Base-by-base conservation (phyloP, 2,888 invertebrate species). In the Phragmatobia fuliginosa region DNA sequence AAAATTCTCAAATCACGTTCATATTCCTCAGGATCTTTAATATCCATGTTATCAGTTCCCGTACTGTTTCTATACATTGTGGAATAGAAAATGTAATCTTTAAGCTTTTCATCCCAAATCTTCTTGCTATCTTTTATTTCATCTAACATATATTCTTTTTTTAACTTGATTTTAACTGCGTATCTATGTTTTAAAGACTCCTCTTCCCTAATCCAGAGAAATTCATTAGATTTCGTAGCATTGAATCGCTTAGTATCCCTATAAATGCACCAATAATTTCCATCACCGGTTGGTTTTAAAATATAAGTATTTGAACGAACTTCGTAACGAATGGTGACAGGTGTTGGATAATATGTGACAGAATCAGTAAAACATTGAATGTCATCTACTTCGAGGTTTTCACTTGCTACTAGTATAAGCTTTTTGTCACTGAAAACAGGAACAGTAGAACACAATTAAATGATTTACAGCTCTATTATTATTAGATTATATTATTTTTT, bases 211-310 rank as follows among this genome's bases (percentile, higher is more conserved):
- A 93, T 83, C 73, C 88, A 91, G 5, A 94, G 87, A 0, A 85
- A 81, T 75, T 85, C 90, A 62, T 93, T 92, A 0, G 94, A 93
- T 74, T 90, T 86, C 1, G 90, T 78, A 3, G 85, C 82, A 5
- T 81, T 76, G 68, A 84, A 92, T 18, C 86, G 85, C 32, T 77
- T 87, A 0, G 91, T 85, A 72, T 94, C 90, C 0, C 70, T 82
- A 59, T 91, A 86, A 16, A 89, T 81, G 75, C 95, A 95, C 95
- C 95, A 95, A 71, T 95, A 95, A 78, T 92, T 92, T 11, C 95
- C 95, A 65, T 94, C 89, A 2, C 77, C 77, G 18, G 83, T 82
- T 0, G 91, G 88, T 65, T 84, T 88, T 0, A 94, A 78, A 6
- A 87, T 72, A 58, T 73, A 80, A 89, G 5, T 78, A 75, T 62